phyloP scores from a whole-genome alignment of 2,888 invertebrate species.

The Ceriagrion tenellum region DNA sequence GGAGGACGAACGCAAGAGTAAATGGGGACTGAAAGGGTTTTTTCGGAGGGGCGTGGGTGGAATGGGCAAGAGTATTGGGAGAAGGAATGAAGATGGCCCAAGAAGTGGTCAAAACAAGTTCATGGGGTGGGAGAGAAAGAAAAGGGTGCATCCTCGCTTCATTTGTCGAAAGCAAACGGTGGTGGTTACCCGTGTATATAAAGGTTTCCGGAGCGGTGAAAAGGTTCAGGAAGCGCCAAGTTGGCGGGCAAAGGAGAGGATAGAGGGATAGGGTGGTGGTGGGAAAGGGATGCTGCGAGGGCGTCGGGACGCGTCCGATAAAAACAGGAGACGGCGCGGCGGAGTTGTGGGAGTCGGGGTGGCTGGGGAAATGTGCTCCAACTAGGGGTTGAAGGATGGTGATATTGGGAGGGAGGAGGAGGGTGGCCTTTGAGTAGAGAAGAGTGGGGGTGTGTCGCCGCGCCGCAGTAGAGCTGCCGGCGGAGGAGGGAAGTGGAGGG shows the following conservation, averaged over 20 bases:
- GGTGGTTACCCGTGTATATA: neutral
- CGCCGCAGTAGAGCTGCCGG: neutral
- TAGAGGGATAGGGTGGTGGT: neutral
- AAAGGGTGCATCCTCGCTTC: neutral
- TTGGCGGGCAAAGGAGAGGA: neutral
- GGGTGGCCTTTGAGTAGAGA: neutral
- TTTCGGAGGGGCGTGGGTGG: neutral
- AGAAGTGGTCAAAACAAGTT: neutral
- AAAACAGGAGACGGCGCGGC: conserved; percentile 22
- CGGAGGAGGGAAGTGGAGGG: neutral
- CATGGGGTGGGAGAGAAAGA: neutral
- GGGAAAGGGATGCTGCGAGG: conserved; percentile 4
- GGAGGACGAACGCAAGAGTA: neutral
- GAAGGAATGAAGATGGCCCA: neutral
- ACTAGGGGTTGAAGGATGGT: neutral
- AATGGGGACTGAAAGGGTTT: neutral
- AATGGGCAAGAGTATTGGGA: neutral
- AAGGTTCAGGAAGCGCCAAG: conserved; percentile 1
- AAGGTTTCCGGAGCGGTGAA: conserved; percentile 22
- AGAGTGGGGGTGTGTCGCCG: neutral
- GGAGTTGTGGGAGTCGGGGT: neutral
- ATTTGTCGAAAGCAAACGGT: neutral
- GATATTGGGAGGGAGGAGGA: neutral
- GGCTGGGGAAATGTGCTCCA: neutral
- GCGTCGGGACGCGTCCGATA: conserved; percentile 29